Evolutionary conservation across 64 coral and sea anemone species (phyloP), one percentile per base, ranked within the genome.

Genomic region (Porites lutea): DNA sequence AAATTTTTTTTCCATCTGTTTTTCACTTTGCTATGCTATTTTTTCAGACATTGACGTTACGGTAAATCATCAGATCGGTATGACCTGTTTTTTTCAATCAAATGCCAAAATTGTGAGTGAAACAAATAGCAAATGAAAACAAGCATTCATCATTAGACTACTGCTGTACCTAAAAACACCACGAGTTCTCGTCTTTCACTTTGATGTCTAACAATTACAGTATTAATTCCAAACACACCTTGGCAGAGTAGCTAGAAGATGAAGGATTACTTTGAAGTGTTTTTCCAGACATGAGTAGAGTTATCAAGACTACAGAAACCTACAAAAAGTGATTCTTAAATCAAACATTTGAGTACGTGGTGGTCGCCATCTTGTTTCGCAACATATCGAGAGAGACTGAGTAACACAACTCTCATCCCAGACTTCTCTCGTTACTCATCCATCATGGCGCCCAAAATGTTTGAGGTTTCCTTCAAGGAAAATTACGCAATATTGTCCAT

Each of bases 401-500:
- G 61, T 12, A 18, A 15, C 6, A 13, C 11, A 13, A 64, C 61
- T 18, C 46, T 52, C 37, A 5, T 75, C 13, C 73, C 73, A 75
- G 73, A 4, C 73, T 45, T 51, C 48, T 46, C 11, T 52, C 5
- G 5, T 4, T 75, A 3, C 12, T 49, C 73, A 46, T 75, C 73
- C 73, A 51, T 18, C 16, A 68, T 84, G 81, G 81, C 8, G 18
- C 2, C 9, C 19, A 68, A 21, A 49, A 47, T 6, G 61, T 0
- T 84, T 8, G 81, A 84, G 18, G 81, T 94, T 51, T 65, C 71
- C 12, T 97, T 94, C 55, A 65, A 50, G 19, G 88, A 97, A 69
- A 77, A 79, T 51, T 93, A 93, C 73, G 95, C 95, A 65, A 76
- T 97, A 43, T 71, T 97, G 37, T 74, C 77, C 75, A 83, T 97